Evolutionary conservation across 2,113 vertebrate genomes (phyloP), one percentile per base, ranked within the genome.

Genomic region (Antechinus flavipes): DNA sequence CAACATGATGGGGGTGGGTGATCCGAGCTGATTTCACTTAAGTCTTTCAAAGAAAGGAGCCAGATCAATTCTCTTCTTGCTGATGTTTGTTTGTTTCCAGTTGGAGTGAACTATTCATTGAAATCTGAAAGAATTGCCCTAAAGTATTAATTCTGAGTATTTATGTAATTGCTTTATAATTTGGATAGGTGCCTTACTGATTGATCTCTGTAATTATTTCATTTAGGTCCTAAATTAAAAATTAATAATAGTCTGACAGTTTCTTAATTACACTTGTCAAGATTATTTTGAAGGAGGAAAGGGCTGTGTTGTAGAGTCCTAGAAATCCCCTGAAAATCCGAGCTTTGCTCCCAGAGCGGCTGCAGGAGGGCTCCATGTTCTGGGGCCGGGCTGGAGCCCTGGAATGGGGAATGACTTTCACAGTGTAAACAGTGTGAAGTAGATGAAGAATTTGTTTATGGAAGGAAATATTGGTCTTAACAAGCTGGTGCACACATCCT

Each of bases 121-220:
- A 98, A 97, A 95, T 98, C 90, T 97, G 93, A 61, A 93, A 96
- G 94, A 98, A 97, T 91, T 97, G 94, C 92, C 95, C 94, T 96
- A 55, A 98, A 98, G 97, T 98, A 98, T 98, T 98, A 96, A 97
- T 98, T 98, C 98, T 95, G 98, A 97, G 0, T 98, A 98, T 98
- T 99, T 99, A 98, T 98, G 96, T 98, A 97, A 68, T 98, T 98
- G 98, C 97, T 94, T 97, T 98, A 93, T 98, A 98, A 98, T 98
- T 99, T 98, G 98, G 97, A 97, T 98, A 98, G 98, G 98, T 98
- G 98, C 98, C 98, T 98, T 97, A 94, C 98, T 99, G 99, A 99
- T 99, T 98, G 98, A 99, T 99, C 98, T 97, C 97, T 98, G 92
- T 99, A 99, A 99, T 99, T 99, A 98, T 99, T 99, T 99, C 98